A percentile compares a stretch with the other conserved stretches of the same genome.
These are phyloP conservation scores for Botia kubotai DNA, from an alignment of 2,797 vertebrate species.

Conservation along the genomic window DNA sequence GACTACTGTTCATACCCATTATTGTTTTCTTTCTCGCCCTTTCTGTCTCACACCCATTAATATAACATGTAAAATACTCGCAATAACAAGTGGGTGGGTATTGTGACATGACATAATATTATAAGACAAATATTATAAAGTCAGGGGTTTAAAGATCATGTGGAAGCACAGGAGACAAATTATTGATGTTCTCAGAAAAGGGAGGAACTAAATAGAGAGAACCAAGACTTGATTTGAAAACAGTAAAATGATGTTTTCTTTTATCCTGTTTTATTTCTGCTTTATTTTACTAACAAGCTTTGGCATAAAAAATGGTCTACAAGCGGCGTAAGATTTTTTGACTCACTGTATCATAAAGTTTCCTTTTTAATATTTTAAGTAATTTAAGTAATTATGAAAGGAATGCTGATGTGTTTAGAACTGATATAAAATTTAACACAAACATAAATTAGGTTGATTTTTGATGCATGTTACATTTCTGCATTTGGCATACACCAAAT, in stretches of 20 bases:
- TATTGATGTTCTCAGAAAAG: background rate
- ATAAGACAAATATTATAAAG: background rate
- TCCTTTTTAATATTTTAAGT: background rate
- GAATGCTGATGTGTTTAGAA: too few species aligned
- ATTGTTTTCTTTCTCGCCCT: background rate
- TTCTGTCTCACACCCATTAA: background rate
- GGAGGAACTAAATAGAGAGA: background rate
- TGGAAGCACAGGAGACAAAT: background rate
- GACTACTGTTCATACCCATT: slow-evolving; percentile 17
- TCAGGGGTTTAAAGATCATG: background rate
- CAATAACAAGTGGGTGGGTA: background rate
- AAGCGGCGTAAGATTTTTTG: too few species aligned
- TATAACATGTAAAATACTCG: background rate
- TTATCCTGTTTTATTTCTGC: too few species aligned
- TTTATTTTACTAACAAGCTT: background rate
- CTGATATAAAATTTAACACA: too few species aligned
- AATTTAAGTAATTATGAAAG: too few species aligned
- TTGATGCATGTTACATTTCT: background rate
- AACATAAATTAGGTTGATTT: too few species aligned
- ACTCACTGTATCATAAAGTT: background rate
- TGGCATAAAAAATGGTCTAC: background rate
- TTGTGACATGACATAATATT: background rate
- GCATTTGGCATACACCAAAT: background rate
- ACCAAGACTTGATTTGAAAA: too few species aligned
- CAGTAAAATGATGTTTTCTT: too few species aligned